Evolutionary conservation across 2,888 invertebrate genomes (phyloP), one percentile per base, ranked within the genome.

Genomic region (Pachymerium ferrugineum): DNA sequence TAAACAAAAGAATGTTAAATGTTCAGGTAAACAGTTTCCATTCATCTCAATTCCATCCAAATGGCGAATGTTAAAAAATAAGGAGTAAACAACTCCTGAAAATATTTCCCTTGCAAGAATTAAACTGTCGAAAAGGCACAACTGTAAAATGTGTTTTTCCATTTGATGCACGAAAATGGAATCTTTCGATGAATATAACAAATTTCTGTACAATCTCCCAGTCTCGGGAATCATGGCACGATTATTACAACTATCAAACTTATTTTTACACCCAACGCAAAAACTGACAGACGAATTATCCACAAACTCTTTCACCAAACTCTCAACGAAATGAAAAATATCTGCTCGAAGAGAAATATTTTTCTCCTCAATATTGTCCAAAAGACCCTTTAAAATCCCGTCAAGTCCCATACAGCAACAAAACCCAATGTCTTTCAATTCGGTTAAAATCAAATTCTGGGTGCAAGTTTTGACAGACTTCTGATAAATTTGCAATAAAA

Each of bases 401-500:
- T 33, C 70, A 12, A 31, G 8, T 30, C 19, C 1, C 12, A 70
- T 5, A 31, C 70, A 70, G 19, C 70, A 70, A 30, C 70, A 70
- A 33, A 70, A 33, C 14, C 70, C 70, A n/a, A 70, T 31, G 29
- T 70, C 31, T n/a, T 30, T 70, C 22, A 70, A 16, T 3, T 5
- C 29, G 16, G 10, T n/a, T 10, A 70, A 16, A 33, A 70, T 33
- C 3, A 33, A 25, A 1, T 1, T 19, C 14, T 70, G 70, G 2
- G 33, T 31, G 6, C 16, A 22, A n/a, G 19, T 16, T 3, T 33
- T 19, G 1, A 8, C 16, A 16, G 70, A 70, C 16, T 12, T 30
- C 22, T 30, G 14, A n/a, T 70, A 70, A 12, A 70, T 70, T 22
- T 70, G 70, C 30, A 70, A 3, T 16, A 70, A 33, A 70, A 70